Evolutionary conservation across 2,113 vertebrate species (phyloP), one percentile per base, ranked within the genome.

Genomic region (Oxyruncus cristatus): DNA sequence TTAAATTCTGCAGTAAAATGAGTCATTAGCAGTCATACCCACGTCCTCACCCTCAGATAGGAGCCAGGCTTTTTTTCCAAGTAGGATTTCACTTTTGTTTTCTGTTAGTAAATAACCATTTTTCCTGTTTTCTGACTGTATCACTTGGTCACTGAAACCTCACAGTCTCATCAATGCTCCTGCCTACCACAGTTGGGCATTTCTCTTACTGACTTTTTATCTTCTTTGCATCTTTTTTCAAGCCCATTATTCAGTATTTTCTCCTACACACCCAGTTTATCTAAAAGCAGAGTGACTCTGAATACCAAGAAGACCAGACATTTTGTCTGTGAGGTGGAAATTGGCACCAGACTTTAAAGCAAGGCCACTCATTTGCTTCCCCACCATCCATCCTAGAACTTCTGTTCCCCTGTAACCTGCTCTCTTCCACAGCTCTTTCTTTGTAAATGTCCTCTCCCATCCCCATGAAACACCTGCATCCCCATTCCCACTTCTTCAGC

Each of bases 1-100:
- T 77, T 71, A 74, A 90, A 83, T 55, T 87, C 59, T 88, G 30
- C 12, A 32, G 50, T 78, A 73, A 95, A 82, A 61, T 27, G 46
- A 90, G 41, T 74, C 59, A 94, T 55, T 85, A 86, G 63, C 6
- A 74, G 41, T 71, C 35, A 58, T 67, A 92, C 27, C 37, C 33
- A 83, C 66, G 27, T 53, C 37, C 67, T 62, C 87, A 80, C 73
- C 61, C 37, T 44, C 56, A 87, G 37, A 83, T 21, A 85, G 62
- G 4, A 82, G n/a, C 4, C n/a, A 33, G 61, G 37, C 2, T 44
- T 50, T 77, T 19, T 56, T 35, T 41, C 55, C 47, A 81, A 87
- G 41, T 8, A 84, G 42, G 28, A 80, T 78, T 91, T 74, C 46
- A 71, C 56, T 79, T 82, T 23, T 88, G 14, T 49, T 56, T 94